phyloP scores from a whole-genome alignment of 92 coral and sea anemone species.

The Porites evermanni region DNA sequence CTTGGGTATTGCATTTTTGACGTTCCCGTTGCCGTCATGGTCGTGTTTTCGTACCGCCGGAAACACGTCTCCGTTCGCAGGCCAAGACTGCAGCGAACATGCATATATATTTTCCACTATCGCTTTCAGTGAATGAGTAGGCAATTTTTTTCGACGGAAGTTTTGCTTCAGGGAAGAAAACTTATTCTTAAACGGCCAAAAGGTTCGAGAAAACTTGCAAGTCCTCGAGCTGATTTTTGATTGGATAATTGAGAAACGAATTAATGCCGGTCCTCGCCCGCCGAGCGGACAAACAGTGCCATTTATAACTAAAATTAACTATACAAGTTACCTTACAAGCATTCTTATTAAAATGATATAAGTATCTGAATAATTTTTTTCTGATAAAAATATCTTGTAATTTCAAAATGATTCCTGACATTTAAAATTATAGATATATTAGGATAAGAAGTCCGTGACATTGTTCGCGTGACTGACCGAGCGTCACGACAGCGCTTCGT shows the following conservation, averaged over 20 bases:
- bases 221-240: background rate
- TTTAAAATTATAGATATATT: background rate
- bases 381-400: background rate
- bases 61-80: no score
- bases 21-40: no score
- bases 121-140: background rate
- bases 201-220: background rate
- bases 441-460: background rate
- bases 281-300: background rate
- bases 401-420: background rate
- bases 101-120: no score
- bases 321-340: background rate
- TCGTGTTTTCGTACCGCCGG: no score
- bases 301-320: background rate
- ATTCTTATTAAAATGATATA: background rate
- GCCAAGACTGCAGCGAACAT: no score
- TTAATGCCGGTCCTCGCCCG: background rate
- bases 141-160: background rate
- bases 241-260: background rate
- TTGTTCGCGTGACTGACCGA: slow-evolving; percentile 12
- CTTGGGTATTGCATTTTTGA: no score
- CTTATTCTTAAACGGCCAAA: background rate
- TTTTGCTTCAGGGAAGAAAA: background rate
- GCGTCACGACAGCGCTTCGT: background rate
- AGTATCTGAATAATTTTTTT: background rate